Conservation (phyloP, 2,888 invertebrate genomes). For the Noctua pronuba region DNA sequence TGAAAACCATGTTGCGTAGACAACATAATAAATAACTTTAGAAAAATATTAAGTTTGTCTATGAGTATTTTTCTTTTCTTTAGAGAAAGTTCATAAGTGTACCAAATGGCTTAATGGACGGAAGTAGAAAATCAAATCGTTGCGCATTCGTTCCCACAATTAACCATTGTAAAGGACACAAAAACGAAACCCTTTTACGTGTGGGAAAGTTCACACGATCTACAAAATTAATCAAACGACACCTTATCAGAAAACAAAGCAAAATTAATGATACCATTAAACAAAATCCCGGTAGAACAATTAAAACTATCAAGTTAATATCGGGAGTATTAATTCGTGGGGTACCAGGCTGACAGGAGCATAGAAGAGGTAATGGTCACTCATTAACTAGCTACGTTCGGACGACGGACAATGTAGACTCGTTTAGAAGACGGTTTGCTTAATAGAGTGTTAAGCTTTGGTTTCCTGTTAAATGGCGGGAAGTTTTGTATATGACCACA, state of each 20-base stretch:
- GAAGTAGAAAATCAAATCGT: slow-evolving; percentile 29
- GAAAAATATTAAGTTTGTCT: neutral
- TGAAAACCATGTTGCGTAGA: neutral
- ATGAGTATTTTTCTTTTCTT: neutral
- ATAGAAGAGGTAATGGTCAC: slow-evolving; percentile 71
- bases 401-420: slow-evolving; percentile 58
- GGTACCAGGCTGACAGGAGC: slow-evolving; percentile 70
- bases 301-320: slow-evolving; percentile 69
- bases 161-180: slow-evolving; percentile 26
- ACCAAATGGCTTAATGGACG: slow-evolving; percentile 19
- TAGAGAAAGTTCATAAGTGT: slow-evolving; percentile 17
- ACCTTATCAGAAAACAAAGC: slow-evolving; percentile 48
- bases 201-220: slow-evolving; percentile 53
- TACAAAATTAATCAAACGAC: slow-evolving; percentile 41
- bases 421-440: slow-evolving; percentile 63
- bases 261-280: slow-evolving; percentile 57
- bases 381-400: slow-evolving; percentile 67
- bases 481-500: slow-evolving; percentile 57
- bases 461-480: slow-evolving; percentile 61
- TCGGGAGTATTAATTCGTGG: slow-evolving; percentile 68
- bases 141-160: slow-evolving; percentile 39
- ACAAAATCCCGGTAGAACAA: slow-evolving; percentile 63
- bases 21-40: neutral
- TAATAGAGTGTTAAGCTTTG: slow-evolving; percentile 65
- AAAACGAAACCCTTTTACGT: slow-evolving; percentile 32